Percentiles rank a stretch among this genome's conserved stretches.
Conservation (phyloP, 2,113 vertebrate genomes). For the Gorsachius goisagi region DNA sequence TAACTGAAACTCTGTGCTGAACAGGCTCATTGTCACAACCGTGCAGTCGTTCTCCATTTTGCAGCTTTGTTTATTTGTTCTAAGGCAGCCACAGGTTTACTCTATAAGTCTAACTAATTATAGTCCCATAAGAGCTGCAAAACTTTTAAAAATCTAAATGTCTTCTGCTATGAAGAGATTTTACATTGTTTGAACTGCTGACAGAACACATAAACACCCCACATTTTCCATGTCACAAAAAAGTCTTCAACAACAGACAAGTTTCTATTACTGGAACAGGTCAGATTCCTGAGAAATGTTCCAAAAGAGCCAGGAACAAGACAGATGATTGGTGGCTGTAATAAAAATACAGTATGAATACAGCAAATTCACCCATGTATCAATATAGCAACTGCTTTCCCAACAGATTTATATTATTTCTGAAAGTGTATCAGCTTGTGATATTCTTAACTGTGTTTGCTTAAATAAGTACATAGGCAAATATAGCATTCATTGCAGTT, state of each 20-base stretch:
- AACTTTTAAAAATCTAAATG: neutral
- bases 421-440: neutral
- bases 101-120: neutral
- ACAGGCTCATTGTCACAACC: neutral
- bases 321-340: neutral
- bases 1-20: neutral
- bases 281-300: neutral
- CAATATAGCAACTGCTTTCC: neutral
- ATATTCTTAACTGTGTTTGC: neutral
- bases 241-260: neutral
- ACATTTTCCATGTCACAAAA: neutral
- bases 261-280: neutral
- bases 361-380: neutral
- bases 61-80: neutral
- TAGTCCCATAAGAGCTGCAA: neutral
- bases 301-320: neutral
- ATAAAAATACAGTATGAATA: neutral
- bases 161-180: neutral
- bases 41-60: neutral
- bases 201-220: neutral
- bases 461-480: neutral
- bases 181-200: neutral
- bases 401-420: neutral
- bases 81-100: neutral
- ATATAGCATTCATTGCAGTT: neutral